phyloP scores from a whole-genome alignment of 2,797 vertebrate species.

The Acrossocheilus wenchowensis region DNA sequence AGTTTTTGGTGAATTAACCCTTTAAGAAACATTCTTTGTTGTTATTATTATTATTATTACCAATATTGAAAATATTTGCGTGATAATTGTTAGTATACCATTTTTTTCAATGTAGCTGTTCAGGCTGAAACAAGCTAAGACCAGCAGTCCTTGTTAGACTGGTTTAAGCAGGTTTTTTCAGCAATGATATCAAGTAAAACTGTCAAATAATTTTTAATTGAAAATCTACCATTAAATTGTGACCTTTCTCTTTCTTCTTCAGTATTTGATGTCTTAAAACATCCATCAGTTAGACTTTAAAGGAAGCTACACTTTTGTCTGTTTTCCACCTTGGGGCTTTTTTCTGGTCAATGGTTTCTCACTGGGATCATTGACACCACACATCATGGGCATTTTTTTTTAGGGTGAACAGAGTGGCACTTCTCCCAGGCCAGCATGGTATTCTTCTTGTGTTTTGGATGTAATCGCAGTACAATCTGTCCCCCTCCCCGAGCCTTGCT shows the following conservation, averaged over 20 bases:
- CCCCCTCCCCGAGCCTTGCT: conserved; percentile 29
- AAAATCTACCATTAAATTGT: not conserved
- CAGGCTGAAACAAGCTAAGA: not conserved
- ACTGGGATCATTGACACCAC: conserved; percentile 5
- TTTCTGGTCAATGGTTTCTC: conserved; percentile 30
- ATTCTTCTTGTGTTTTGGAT: conserved; percentile 43
- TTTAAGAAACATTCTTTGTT: not conserved
- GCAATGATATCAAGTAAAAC: not conserved
- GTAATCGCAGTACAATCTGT: conserved; percentile 40
- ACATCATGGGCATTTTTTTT: conserved; percentile 19
- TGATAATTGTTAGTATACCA: not conserved
- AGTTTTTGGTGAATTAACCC: too few relatives aligned
- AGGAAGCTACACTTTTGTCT: not conserved
- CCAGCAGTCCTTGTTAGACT: not conserved
- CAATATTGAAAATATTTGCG: not conserved
- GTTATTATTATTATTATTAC: too few relatives aligned
- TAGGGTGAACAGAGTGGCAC: conserved; percentile 6
- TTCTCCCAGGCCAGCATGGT: conserved; percentile 25
- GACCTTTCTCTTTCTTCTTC: not conserved
- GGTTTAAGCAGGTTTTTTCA: not conserved
- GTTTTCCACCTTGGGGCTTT: conserved; percentile 16
- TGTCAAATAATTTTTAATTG: not conserved
- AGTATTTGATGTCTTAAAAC: not conserved
- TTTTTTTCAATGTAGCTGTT: not conserved
- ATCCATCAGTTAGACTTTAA: conserved; percentile 18